Percentiles rank a stretch among this genome's conserved stretches.
Evolutionary conservation across 2,797 vertebrate species (phyloP).

Genomic region (Falco rusticolus): DNA sequence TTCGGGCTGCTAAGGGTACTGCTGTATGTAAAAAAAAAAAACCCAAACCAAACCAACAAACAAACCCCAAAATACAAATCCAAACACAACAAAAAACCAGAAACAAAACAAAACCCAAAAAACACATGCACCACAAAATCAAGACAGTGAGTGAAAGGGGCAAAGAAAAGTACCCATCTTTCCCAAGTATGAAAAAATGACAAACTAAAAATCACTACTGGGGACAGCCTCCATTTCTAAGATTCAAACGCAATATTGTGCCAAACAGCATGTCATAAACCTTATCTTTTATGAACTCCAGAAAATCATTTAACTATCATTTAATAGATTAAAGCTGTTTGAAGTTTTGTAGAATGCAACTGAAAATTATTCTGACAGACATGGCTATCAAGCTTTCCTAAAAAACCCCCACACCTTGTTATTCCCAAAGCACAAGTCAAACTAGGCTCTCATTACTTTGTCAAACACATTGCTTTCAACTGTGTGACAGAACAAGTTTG

Average conservation of each 20-base stretch:
- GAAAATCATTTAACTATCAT: background rate
- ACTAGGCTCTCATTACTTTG: background rate
- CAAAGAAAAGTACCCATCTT: background rate
- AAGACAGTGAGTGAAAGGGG: background rate
- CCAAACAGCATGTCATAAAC: background rate
- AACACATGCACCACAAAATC: too few relatives aligned
- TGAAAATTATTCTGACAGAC: background rate
- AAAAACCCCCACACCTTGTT: background rate
- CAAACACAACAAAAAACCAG: background rate
- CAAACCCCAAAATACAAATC: background rate
- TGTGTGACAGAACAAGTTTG: background rate
- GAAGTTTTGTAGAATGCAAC: background rate
- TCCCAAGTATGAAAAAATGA: background rate
- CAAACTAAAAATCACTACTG: background rate
- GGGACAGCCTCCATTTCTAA: background rate
- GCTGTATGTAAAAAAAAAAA: background rate
- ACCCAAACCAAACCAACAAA: background rate
- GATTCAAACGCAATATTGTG: background rate
- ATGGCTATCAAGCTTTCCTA: background rate
- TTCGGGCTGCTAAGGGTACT: too few relatives aligned
- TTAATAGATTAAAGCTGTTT: background rate
- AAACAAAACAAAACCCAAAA: background rate
- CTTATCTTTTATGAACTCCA: background rate
- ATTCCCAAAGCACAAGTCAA: background rate
- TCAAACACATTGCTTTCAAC: background rate